Base-by-base conservation (phyloP, 2,113 vertebrate species). In the Machaerirhynchus nigripectus region DNA sequence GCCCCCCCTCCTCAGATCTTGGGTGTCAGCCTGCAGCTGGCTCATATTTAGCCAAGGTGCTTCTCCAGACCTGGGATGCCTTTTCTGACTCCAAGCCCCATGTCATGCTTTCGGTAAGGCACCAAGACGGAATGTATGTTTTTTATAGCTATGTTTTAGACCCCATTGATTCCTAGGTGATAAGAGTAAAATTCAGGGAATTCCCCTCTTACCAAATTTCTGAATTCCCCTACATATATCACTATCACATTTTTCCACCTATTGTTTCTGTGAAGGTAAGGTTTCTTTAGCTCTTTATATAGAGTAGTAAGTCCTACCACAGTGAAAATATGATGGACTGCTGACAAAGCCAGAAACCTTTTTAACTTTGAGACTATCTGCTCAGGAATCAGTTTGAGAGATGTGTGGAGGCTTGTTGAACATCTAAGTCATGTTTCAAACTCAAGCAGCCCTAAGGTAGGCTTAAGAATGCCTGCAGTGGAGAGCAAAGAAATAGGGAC, bases 61-160 rank as follows among this genome's bases (percentile, higher is more conserved):
- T 44, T 73, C 21, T 63, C 15, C n/a, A 79, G 26, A 69, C 8
- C 23, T 50, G 13, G 13, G 24, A 37, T 75, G 4, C 21, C 1
- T 0, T 89, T 84, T 74, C 35, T 67, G 31, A 63, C 35, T 50
- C 1, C 1, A 1, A 79, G 14, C 5, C 33, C 33, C 64, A 9
- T 3, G 27, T 64, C 24, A 15, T 9, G 9, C 22, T 67, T 31
- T 49, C 0, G 0, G 8, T 46, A 73, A 83, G 76, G 16, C 23
- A 53, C 10, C 14, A 63, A 64, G 33, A 80, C 9, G 17, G 6
- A n/a, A 37, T 8, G 2, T 21, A 11, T 27, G 4, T 8, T 40
- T 35, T 61, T 11, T 53, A 77, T 22, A 65, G 27, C 26, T 73
- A 1, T 21, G 9, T 57, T 76, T 61, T 50, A 53, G 56, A 39